These are phyloP conservation scores for Sphecodes monilicornis DNA, from an alignment of 2,888 invertebrate genomes.

Conservation along the genomic window DNA sequence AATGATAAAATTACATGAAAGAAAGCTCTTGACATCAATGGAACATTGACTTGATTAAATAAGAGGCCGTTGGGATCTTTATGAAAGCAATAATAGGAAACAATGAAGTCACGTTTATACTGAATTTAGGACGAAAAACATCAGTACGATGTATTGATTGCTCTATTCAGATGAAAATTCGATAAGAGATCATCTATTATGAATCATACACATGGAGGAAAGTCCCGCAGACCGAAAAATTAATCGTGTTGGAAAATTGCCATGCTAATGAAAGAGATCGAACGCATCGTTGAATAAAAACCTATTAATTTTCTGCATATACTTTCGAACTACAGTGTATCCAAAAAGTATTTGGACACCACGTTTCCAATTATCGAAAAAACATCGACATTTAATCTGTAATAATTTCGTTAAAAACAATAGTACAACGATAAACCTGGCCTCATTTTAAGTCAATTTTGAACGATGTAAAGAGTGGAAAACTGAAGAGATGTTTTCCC, in stretches of 20 bases:
- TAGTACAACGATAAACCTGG: no score
- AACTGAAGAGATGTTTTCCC: no score
- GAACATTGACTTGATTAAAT: neutral
- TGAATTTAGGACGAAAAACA: neutral
- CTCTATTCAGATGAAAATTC: neutral
- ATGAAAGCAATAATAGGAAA: neutral
- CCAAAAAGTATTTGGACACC: neutral
- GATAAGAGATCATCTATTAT: neutral
- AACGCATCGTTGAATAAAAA: neutral
- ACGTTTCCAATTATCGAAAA: no score
- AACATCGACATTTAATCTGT: no score
- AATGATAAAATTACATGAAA: neutral
- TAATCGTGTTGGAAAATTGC: neutral
- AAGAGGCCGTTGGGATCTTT: neutral
- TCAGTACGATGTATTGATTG: neutral
- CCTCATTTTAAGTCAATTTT: no score
- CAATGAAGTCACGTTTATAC: neutral
- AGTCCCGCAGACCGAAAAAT: neutral
- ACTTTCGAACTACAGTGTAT: neutral
- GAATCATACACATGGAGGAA: neutral
- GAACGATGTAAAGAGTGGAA: no score
- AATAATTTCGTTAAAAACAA: no score
- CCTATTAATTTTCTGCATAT: neutral
- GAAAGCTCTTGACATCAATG: neutral
- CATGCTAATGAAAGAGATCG: neutral